Evolutionary conservation across 1,140 invertebrate species (phyloP).

Genomic region (Ceratoteleas bidentatus): DNA sequence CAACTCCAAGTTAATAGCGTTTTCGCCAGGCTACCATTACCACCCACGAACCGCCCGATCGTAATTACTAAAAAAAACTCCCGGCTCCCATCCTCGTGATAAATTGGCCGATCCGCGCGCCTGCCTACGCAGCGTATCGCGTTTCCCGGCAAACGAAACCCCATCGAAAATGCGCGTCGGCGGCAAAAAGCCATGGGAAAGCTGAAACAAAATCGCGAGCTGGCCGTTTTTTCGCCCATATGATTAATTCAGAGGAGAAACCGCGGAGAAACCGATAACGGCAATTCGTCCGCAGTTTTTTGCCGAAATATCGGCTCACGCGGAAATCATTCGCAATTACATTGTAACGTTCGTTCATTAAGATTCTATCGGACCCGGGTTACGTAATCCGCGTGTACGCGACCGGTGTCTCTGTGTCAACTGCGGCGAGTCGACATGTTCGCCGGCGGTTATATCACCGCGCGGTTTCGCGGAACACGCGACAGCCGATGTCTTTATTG

Average conservation of each 20-base stretch:
- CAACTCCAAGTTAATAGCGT: conserved; percentile 31
- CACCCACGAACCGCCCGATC: conserved; percentile 48
- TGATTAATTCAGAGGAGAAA: too few species aligned
- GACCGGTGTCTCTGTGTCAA: conserved; percentile 29
- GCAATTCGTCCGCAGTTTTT: too few species aligned
- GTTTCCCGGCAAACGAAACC: background rate
- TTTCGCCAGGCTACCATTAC: conserved; percentile 52
- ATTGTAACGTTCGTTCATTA: conserved; percentile 31
- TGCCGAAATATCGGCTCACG: conserved; percentile 5
- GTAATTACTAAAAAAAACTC: conserved; percentile 46
- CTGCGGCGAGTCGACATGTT: conserved; percentile 31
- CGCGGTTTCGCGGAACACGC: conserved; percentile 51
- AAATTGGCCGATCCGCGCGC: conserved; percentile 37
- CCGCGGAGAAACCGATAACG: too few species aligned
- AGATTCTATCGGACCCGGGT: conserved; percentile 41
- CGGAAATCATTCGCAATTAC: conserved; percentile 26
- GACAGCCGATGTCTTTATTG: conserved; percentile 66
- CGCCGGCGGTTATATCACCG: conserved; percentile 36
- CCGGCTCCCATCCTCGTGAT: conserved; percentile 32
- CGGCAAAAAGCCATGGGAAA: background rate
- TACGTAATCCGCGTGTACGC: conserved; percentile 26
- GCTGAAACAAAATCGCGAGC: background rate
- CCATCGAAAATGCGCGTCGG: conserved; percentile 19
- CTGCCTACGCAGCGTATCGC: conserved; percentile 42
- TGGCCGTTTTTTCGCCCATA: too few species aligned